Evolutionary conservation across 2,888 invertebrate genomes (phyloP).

Genomic region (Pollenia amentaria): DNA sequence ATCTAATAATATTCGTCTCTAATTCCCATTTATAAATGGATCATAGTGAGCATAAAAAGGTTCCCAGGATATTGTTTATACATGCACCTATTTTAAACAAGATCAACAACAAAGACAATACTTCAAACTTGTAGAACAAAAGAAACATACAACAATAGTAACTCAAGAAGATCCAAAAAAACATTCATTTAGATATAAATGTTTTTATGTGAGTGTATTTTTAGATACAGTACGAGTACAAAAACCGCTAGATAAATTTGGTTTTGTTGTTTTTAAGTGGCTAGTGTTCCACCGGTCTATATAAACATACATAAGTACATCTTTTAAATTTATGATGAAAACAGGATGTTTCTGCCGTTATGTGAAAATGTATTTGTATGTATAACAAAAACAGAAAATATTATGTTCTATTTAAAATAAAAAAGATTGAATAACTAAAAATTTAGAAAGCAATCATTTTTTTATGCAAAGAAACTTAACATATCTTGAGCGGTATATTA

Average conservation of each 20-base stretch:
- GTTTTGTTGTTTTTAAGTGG: conserved; percentile 59
- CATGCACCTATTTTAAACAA: background rate
- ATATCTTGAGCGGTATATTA: no score
- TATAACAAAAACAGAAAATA: background rate
- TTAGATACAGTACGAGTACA: background rate
- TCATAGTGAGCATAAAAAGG: background rate
- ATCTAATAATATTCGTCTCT: no score
- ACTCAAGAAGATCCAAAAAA: conserved; percentile 54
- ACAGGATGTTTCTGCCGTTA: conserved; percentile 62
- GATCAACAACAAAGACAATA: conserved; percentile 21
- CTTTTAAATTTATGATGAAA: conserved; percentile 30
- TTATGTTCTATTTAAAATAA: background rate
- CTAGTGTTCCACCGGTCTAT: conserved; percentile 29
- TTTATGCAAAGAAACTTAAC: no score
- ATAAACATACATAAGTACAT: conserved; percentile 16
- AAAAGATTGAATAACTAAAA: background rate
- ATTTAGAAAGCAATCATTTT: no score
- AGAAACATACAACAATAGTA: conserved; percentile 42
- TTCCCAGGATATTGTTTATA: conserved; percentile 28
- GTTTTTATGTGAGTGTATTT: background rate
- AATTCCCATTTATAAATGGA: no score
- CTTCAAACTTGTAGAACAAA: conserved; percentile 10
- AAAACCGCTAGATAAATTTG: conserved; percentile 55
- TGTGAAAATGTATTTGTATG: background rate
- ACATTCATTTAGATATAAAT: background rate